Base-by-base conservation (phyloP, 2,113 vertebrate genomes). In the Probosciger aterrimus region DNA sequence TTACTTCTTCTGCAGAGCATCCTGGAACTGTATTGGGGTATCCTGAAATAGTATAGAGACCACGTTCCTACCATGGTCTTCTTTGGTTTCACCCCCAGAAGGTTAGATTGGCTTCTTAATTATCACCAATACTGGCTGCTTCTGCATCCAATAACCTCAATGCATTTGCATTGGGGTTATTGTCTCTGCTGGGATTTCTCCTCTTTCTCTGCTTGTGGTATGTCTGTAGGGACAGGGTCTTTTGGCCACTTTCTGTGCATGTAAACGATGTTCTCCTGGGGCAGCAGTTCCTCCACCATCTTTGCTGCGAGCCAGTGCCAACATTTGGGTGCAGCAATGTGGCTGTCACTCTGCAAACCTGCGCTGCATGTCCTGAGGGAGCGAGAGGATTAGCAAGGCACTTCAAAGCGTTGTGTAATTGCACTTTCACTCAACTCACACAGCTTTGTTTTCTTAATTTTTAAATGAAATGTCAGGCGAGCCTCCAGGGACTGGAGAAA, bases 361-460 rank as follows among this genome's bases (percentile, higher is more conserved):
- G 67, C 17, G 64, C 92, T 82, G 49, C 82, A 44, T 35, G 95
- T 95, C 92, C 96, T 8, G 35, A 47, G 90, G 95, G 90, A 86
- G 86, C 19, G 19, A 46, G 59, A 64, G 92, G 96, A 97, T 97
- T 94, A 97, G 70, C 47, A n/a, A 82, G 44, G 59, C 65, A 18
- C 96, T 96, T 96, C 96, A 96, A 94, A 97, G 93, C 5, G 0
- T 88, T 95, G 88, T 79, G 95, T 91, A 96, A 95, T 86, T 92
- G 92, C 91, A 95, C 93, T 95, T 91, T 96, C 92, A 8, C 95
- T 96, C 93, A 84, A 81, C 92, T 88, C 65, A 1, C 41, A 37
- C 0, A 14, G 68, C 82, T 94, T 73, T 94, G 88, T 88, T 92
- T 65, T 49, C 88, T 87, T 35, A 59, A 28, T 79, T 92, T 90